Conservation (phyloP, 1,140 invertebrate genomes). For the Drosophila sproati region DNA sequence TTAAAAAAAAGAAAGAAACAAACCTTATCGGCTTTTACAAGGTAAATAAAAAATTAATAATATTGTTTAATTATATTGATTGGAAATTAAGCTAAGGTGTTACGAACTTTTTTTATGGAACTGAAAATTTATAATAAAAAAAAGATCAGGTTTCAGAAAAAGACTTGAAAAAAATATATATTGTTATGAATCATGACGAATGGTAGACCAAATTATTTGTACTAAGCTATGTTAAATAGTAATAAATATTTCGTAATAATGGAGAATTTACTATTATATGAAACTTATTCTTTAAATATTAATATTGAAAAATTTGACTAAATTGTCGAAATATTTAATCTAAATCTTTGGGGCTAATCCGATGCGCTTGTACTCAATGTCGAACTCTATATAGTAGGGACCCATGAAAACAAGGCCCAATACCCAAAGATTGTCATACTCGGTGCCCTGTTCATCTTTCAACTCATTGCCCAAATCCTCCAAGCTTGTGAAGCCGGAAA, state of each 20-base stretch:
- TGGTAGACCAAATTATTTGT: no score
- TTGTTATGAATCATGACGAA: no score
- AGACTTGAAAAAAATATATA: no score
- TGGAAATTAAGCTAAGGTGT: no score
- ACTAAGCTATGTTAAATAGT: no score
- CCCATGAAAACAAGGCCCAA: slow-evolving; percentile 55
- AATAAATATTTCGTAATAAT: no score
- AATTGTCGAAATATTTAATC: background rate
- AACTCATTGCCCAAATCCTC: slow-evolving; percentile 92
- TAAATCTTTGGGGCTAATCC: slow-evolving; percentile 48
- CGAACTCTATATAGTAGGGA: slow-evolving; percentile 47
- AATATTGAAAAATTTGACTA: background rate
- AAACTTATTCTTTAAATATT: no score
- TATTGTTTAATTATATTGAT: slow-evolving; percentile 1
- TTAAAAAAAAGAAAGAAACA: background rate
- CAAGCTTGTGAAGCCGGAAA: slow-evolving; percentile 56
- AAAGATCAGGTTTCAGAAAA: no score
- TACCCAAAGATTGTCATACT: slow-evolving; percentile 39
- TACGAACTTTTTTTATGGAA: no score
- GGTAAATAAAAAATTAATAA: background rate
- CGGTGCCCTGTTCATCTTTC: slow-evolving; percentile 16
- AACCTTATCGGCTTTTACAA: background rate
- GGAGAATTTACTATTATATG: no score
- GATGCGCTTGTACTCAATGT: slow-evolving; percentile 47
- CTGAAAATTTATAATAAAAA: no score